Percentiles rank a stretch among this genome's conserved stretches.
Evolutionary conservation across 2,888 invertebrate species (phyloP).

Genomic region (Brenthis hecate): DNA sequence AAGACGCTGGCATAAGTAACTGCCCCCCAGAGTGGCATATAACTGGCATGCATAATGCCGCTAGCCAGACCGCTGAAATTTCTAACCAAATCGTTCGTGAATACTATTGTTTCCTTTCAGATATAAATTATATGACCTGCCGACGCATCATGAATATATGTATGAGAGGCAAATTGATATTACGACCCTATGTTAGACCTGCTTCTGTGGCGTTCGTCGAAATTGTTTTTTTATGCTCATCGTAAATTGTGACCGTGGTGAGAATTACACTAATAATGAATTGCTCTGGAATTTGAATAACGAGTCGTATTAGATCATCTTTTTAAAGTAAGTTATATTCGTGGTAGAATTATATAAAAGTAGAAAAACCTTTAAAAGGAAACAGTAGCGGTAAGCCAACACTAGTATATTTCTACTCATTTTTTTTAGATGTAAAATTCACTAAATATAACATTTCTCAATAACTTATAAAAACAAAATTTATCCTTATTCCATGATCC

Average conservation of each 20-base stretch:
- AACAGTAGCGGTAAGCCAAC: too few relatives aligned
- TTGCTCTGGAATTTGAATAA: constrained; percentile 36
- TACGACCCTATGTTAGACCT: constrained; percentile 70
- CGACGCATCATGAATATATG: constrained; percentile 75
- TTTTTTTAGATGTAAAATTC: too few relatives aligned
- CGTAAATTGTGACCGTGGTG: constrained; percentile 72
- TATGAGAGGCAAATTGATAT: constrained; percentile 81
- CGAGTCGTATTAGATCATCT: constrained; percentile 11
- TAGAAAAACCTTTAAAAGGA: too few relatives aligned
- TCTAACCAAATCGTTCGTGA: constrained; percentile 73
- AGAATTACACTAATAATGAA: constrained; percentile 70
- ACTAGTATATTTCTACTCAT: too few relatives aligned
- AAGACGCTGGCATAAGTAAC: constrained; percentile 72
- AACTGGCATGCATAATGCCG: constrained; percentile 70
- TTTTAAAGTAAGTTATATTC: not conserved
- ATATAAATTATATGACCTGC: constrained; percentile 81
- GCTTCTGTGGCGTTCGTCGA: constrained; percentile 59
- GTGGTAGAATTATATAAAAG: too few relatives aligned
- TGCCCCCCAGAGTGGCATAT: constrained; percentile 76
- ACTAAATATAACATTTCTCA: too few relatives aligned
- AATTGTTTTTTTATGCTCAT: constrained; percentile 75
- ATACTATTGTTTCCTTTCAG: constrained; percentile 76
- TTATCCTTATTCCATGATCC: too few relatives aligned
- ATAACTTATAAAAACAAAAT: too few relatives aligned
- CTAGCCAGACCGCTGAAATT: constrained; percentile 50